A percentile compares a stretch with the other conserved stretches of the same genome.
These are phyloP conservation scores for Oophaga pumilio DNA, from an alignment of 2,113 vertebrate genomes.

Conservation along the genomic window DNA sequence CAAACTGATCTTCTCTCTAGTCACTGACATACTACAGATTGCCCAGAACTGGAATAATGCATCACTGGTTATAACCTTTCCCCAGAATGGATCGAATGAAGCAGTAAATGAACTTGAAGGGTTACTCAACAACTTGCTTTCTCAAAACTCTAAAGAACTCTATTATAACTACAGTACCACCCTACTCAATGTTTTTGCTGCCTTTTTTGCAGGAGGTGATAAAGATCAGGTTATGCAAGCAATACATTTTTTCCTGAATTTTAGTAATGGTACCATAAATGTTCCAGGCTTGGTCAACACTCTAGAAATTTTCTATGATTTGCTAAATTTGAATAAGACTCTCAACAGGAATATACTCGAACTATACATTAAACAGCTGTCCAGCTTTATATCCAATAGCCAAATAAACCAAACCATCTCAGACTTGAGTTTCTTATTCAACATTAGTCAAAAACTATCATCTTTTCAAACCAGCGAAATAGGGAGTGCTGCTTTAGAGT, in stretches of 20 bases:
- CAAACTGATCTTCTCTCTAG: neutral
- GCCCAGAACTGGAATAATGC: conserved; percentile 6
- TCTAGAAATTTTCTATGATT: conserved; percentile 22
- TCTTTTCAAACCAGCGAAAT: neutral
- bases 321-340: conserved; percentile 13
- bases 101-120: neutral
- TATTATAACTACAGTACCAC: conserved; percentile 2
- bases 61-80: neutral
- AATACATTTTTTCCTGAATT: neutral
- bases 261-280: neutral
- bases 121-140: conserved; percentile 6
- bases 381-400: conserved; percentile 16
- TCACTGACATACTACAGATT: neutral
- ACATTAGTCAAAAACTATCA: neutral
- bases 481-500: neutral
- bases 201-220: neutral
- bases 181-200: neutral
- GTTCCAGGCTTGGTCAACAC: neutral
- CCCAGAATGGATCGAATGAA: conserved; percentile 8
- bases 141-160: neutral
- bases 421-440: conserved; percentile 9
- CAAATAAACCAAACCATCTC: neutral
- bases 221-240: neutral
- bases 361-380: conserved; percentile 33
- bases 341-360: neutral